These are phyloP conservation scores for Sceloporus undulatus DNA, from an alignment of 2,113 vertebrate genomes.

Conservation along the genomic window DNA sequence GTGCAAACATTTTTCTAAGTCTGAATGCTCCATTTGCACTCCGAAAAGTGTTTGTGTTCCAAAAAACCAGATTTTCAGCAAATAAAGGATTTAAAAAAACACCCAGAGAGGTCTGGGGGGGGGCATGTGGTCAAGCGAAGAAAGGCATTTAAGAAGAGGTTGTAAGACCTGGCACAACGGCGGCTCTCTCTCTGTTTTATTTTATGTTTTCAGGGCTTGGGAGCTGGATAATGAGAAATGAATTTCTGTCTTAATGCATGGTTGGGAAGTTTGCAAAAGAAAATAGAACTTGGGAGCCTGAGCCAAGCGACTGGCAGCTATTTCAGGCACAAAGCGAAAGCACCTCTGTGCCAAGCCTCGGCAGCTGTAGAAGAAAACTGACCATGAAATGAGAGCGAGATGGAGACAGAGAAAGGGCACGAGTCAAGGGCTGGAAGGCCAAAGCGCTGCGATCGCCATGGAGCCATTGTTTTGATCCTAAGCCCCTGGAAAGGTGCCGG, in stretches of 20 bases:
- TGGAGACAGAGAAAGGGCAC: fast-evolving
- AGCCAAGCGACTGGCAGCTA: conserved; percentile 32
- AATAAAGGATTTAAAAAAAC: neutral
- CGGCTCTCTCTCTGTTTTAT: too few species aligned
- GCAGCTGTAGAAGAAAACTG: conserved; percentile 4
- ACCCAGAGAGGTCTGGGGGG: too few species aligned
- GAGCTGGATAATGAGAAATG: conserved; percentile 41
- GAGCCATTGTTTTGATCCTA: conserved; percentile 39
- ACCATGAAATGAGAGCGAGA: neutral
- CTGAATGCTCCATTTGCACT: conserved; percentile 2
- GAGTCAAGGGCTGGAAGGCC: conserved; percentile 4
- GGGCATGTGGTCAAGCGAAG: neutral
- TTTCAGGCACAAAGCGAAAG: conserved; percentile 33
- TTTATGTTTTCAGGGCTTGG: fast-evolving
- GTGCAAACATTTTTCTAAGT: neutral
- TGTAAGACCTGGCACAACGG: conserved; percentile 34
- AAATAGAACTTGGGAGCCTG: conserved; percentile 31
- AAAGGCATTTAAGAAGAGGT: neutral
- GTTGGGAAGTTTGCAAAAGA: conserved; percentile 30
- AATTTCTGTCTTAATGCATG: conserved; percentile 43
- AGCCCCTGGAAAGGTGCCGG: conserved; percentile 23
- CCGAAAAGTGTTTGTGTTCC: neutral
- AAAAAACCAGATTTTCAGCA: conserved; percentile 10
- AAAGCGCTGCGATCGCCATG: conserved; percentile 21
- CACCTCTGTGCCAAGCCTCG: neutral